These are phyloP conservation scores for Cladopsammia gracilis DNA, from an alignment of 64 coral and sea anemone species.

Conservation along the genomic window DNA sequence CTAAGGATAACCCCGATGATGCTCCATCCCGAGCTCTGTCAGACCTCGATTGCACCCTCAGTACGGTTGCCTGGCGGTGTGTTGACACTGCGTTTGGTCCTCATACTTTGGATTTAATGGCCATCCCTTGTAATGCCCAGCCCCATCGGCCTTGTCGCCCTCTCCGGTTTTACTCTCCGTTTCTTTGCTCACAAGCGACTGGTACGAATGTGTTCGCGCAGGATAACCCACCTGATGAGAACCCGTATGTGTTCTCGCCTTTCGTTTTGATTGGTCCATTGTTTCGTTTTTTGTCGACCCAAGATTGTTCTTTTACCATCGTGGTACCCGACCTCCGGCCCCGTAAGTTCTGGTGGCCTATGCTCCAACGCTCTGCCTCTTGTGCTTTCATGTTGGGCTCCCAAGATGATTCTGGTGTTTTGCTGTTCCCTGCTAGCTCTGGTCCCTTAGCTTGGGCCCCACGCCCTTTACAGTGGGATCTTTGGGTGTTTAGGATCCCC, in stretches of 20 bases:
- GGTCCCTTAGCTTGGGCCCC: background rate
- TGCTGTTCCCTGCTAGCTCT: conserved; percentile 35
- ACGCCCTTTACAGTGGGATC: conserved; percentile 46
- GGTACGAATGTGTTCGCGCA: conserved; percentile 56
- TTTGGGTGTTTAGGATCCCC: conserved; percentile 50
- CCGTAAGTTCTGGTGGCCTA: conserved; percentile 44
- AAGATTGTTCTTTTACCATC: background rate
- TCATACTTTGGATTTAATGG: conserved; percentile 40
- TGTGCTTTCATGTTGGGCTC: background rate
- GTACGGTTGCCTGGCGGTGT: background rate
- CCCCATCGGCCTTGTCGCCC: background rate
- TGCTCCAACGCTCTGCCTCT: background rate
- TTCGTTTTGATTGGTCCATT: conserved; percentile 32
- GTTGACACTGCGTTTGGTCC: conserved; percentile 5
- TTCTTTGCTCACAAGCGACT: background rate
- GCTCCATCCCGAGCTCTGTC: background rate
- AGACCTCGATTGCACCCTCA: conserved; percentile 2
- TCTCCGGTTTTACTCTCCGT: conserved; percentile 22
- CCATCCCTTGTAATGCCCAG: background rate
- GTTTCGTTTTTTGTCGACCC: background rate
- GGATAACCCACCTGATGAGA: background rate
- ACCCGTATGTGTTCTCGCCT: conserved; percentile 56
- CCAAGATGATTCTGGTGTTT: background rate
- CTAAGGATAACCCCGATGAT: background rate
- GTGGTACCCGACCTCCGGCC: conserved; percentile 21